Evolutionary conservation across 1,140 invertebrate genomes (phyloP), one percentile per base, ranked within the genome.

Genomic region (Conus betulinus): DNA sequence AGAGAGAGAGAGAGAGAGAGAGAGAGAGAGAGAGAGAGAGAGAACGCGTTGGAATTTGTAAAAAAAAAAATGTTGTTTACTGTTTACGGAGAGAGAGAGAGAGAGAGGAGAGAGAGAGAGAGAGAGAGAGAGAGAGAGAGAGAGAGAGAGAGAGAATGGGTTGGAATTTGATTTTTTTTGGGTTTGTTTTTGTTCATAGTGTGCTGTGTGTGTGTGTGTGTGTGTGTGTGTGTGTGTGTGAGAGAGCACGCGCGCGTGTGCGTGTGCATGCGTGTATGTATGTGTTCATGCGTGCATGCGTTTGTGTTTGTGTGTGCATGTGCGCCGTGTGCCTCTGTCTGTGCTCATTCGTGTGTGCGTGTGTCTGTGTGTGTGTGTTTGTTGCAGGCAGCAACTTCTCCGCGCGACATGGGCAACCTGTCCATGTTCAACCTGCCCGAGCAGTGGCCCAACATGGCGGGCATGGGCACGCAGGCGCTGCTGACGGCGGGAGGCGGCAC

Each of bases 391-490:
- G 91, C 53, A 88, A 91, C 78, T 92, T 93, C 76, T 87, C 92
- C 39, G 5, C 86, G 93, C 20, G 93, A 94, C 53, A 90, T 94
- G 74, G 90, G 90, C 51, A 94, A 94, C 88, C 90, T 94, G 76
- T 93, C 93, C 8, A 91, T 93, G 88, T 81, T 94, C 20, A 94
- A 94, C 85, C 90, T 94, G 53, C 71, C 91, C 23, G 93, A 93
- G 25, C 93, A 92, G 88, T 94, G 93, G 93, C 85, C 92, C 71
- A 93, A 94, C 85, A 93, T 94, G 92, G 89, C 92, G 11, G 85
- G 85, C 3, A 90, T 91, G 52, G 89, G 89, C 10, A 85, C 88
- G 0, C 89, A 90, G 57, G 87, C 87, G 0, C 79, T 90, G 84
- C 87, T 90, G 39, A 20, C 87, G 7, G 67, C 67, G 20, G 87